phyloP scores from a whole-genome alignment of 2,113 vertebrate species.

The Hyaena hyaena region DNA sequence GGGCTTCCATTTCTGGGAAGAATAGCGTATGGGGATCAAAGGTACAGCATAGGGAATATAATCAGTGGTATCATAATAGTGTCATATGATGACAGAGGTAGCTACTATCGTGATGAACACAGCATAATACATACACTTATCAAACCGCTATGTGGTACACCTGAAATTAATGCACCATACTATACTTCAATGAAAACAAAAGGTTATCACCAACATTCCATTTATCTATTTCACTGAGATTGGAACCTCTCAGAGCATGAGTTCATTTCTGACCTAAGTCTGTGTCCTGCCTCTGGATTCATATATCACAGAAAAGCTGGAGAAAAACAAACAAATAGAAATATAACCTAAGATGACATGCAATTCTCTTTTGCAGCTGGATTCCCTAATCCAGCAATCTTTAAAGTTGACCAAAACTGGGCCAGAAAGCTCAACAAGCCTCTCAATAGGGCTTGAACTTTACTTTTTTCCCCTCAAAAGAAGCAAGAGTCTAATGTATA shows the following conservation, averaged over 20 bases:
- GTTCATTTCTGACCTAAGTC: constrained; percentile 58
- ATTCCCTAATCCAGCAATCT: background rate
- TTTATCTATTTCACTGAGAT: constrained; percentile 12
- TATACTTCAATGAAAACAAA: background rate
- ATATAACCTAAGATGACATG: background rate
- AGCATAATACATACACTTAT: background rate
- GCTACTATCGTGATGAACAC: background rate
- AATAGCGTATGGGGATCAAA: background rate
- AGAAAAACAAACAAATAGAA: background rate
- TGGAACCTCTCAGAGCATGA: constrained; percentile 32
- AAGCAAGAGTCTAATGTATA: background rate
- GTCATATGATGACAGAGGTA: background rate
- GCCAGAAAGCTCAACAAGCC: background rate
- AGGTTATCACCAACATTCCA: constrained; percentile 25
- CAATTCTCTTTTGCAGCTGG: background rate
- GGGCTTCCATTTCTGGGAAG: background rate
- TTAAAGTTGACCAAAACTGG: constrained; percentile 15
- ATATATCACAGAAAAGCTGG: background rate
- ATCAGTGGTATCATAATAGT: background rate
- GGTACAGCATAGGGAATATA: background rate
- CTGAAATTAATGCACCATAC: background rate
- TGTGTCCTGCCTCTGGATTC: background rate
- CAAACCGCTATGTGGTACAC: background rate
- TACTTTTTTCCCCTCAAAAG: background rate
- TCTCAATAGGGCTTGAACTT: background rate